A percentile compares a stretch with the other conserved stretches of the same genome.
These are phyloP conservation scores for Tokudaia tokunoshimensis DNA, from an alignment of 2,797 vertebrate genomes.

Conservation along the genomic window DNA sequence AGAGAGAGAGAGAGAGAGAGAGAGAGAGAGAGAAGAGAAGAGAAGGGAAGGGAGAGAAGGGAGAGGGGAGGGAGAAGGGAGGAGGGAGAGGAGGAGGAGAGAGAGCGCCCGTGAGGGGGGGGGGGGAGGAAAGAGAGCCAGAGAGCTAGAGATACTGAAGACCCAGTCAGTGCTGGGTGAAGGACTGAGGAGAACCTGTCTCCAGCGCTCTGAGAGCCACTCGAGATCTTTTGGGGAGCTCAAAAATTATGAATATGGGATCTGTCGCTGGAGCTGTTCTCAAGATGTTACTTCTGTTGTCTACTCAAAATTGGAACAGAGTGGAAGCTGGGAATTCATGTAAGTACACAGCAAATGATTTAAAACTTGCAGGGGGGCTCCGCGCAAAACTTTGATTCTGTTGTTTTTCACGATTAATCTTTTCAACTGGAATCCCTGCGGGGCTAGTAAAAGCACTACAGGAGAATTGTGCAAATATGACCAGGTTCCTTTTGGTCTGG, in stretches of 20 bases:
- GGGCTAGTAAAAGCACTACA: conserved; percentile 30
- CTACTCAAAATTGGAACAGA: conserved; percentile 72
- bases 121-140: not conserved
- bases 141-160: conserved; percentile 60
- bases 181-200: conserved; percentile 18
- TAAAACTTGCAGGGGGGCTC: conserved; percentile 82
- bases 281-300: conserved; percentile 85
- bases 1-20: not conserved
- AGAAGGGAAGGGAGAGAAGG: not conserved
- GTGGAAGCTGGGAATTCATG: conserved; percentile 85
- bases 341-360: conserved; percentile 86
- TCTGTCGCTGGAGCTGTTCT: conserved; percentile 85
- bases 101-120: not conserved
- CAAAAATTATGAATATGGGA: conserved; percentile 87
- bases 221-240: conserved; percentile 78
- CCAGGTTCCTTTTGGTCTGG: conserved; percentile 54
- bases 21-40: conserved; percentile 27
- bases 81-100: conserved; percentile 50
- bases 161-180: conserved; percentile 63
- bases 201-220: not conserved
- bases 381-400: conserved; percentile 84
- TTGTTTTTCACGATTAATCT: conserved; percentile 53
- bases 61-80: not conserved
- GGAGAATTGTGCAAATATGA: conserved; percentile 64
- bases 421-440: conserved; percentile 64